Percentiles rank a stretch among this genome's conserved stretches.
Evolutionary conservation across 2,113 vertebrate species (phyloP).

Genomic region (Aphyosemion australe): DNA sequence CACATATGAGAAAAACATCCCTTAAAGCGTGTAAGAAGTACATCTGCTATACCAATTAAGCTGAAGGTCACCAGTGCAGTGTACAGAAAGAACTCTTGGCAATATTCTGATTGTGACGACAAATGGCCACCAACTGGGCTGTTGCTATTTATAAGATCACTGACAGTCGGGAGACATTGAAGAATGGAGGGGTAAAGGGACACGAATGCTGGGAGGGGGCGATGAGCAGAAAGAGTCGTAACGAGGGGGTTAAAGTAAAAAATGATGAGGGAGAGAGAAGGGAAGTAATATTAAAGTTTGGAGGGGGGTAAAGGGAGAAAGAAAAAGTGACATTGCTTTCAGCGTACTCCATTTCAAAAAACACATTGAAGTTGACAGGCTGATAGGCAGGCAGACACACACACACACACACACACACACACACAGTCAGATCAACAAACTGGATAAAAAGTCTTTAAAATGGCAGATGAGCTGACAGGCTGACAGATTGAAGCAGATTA

Average conservation of each 20-base stretch:
- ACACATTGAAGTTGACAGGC: constrained; percentile 30
- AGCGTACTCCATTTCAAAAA: constrained; percentile 19
- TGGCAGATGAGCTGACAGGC: constrained; percentile 34
- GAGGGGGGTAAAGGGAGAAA: background rate
- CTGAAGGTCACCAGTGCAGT: constrained; percentile 4
- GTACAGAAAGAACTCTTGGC: constrained; percentile 12
- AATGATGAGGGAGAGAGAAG: background rate
- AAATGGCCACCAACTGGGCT: background rate
- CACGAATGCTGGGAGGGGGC: constrained; percentile 9
- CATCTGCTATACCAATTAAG: background rate
- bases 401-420: background rate
- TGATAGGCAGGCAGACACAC: constrained; percentile 15
- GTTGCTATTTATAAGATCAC: constrained; percentile 48
- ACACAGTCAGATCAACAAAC: constrained; percentile 23
- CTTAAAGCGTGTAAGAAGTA: background rate
- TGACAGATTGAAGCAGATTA: constrained; percentile 29
- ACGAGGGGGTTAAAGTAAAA: background rate
- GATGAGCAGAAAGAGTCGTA: constrained; percentile 4
- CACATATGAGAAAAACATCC: too few species aligned
- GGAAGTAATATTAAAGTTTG: constrained; percentile 10
- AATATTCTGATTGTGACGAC: background rate
- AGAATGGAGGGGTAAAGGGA: background rate
- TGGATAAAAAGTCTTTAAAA: constrained; percentile 33
- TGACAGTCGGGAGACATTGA: constrained; percentile 4
- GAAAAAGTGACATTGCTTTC: constrained; percentile 3